phyloP scores from a whole-genome alignment of 2,113 vertebrate species.

The Heterotilapia buettikoferi region DNA sequence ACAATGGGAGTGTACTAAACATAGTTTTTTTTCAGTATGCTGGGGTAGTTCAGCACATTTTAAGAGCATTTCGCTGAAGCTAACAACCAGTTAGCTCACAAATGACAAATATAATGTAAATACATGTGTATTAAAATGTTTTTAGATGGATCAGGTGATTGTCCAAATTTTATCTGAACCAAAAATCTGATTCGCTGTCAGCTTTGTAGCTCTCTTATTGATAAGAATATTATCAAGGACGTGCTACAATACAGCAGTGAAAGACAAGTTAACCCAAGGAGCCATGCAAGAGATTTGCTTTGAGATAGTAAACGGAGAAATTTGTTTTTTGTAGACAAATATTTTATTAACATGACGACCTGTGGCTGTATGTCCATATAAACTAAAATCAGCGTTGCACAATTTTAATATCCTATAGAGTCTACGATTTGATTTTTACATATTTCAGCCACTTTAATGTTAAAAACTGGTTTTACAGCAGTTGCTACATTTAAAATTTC shows the following conservation, averaged over 20 bases:
- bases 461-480: neutral
- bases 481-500: neutral
- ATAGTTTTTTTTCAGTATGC: neutral
- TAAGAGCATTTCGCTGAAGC: neutral
- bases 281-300: neutral
- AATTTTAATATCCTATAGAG: accelerated
- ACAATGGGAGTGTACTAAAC: neutral
- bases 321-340: accelerated
- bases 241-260: accelerated
- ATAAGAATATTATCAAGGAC: neutral
- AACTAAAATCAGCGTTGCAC: accelerated
- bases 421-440: neutral
- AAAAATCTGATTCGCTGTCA: neutral
- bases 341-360: neutral
- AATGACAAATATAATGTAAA: neutral
- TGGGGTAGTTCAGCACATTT: neutral
- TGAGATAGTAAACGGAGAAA: accelerated
- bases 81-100: neutral
- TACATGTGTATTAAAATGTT: neutral
- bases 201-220: neutral
- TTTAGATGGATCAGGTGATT: neutral
- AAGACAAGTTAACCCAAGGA: neutral
- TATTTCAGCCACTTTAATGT: neutral
- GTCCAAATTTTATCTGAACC: accelerated
- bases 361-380: neutral